These are phyloP conservation scores for Ophiodon elongatus DNA, from an alignment of 2,113 vertebrate genomes.

Conservation along the genomic window DNA sequence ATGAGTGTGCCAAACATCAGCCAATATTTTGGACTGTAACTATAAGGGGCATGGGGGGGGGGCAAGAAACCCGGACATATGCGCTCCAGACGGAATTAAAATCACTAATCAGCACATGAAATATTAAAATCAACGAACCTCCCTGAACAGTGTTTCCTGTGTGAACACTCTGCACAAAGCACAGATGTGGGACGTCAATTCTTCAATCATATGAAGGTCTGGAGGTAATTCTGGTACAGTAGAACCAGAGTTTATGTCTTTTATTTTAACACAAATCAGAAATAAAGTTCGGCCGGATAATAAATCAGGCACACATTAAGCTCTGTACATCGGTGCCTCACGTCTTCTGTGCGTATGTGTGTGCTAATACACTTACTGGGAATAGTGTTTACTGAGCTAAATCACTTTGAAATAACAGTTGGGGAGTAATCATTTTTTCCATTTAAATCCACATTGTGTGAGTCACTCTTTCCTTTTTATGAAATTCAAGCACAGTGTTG, in stretches of 20 bases:
- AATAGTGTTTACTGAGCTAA: background rate
- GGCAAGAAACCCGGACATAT: conserved; percentile 47
- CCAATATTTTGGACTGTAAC: conserved; percentile 35
- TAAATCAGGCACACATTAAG: background rate
- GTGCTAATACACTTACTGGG: background rate
- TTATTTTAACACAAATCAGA: background rate
- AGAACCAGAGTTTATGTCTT: background rate
- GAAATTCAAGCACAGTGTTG: background rate
- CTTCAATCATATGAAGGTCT: background rate
- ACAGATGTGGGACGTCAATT: conserved; percentile 42
- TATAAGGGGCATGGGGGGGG: conserved; percentile 18
- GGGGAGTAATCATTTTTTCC: background rate
- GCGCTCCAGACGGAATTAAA: conserved; percentile 56
- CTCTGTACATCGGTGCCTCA: background rate
- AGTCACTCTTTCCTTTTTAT: background rate
- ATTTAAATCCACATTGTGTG: background rate
- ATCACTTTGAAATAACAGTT: background rate
- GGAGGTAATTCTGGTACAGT: conserved; percentile 12
- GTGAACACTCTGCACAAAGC: conserved; percentile 13
- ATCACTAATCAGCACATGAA: conserved; percentile 48
- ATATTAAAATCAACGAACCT: conserved; percentile 51
- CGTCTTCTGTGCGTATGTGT: background rate
- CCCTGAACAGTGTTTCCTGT: conserved; percentile 44
- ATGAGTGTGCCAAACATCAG: background rate
- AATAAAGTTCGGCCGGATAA: background rate